These are phyloP conservation scores for Lepidocolaptes lacrymiger DNA, from an alignment of 2,797 vertebrate genomes.

Conservation along the genomic window DNA sequence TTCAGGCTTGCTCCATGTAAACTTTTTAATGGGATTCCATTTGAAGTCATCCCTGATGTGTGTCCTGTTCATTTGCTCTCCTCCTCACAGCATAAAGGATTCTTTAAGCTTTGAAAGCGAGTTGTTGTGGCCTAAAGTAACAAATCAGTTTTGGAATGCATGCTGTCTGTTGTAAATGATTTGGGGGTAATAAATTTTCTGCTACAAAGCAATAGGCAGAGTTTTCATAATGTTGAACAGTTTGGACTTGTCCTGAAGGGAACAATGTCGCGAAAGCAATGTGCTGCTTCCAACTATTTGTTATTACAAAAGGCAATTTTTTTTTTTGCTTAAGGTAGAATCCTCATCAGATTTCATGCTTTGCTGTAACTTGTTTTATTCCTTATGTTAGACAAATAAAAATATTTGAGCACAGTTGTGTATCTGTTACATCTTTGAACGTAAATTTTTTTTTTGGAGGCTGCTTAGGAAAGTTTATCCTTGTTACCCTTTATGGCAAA, in stretches of 20 bases:
- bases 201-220: slow-evolving; percentile 79
- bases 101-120: slow-evolving; percentile 72
- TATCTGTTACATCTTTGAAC: slow-evolving; percentile 49
- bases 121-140: slow-evolving; percentile 80
- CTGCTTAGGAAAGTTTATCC: slow-evolving; percentile 22
- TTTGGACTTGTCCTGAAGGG: slow-evolving; percentile 88
- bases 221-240: slow-evolving; percentile 86
- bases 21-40: slow-evolving; percentile 11
- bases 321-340: slow-evolving; percentile 81
- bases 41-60: not conserved
- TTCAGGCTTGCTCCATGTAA: not conserved
- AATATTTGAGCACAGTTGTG: slow-evolving; percentile 59
- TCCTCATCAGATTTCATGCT: slow-evolving; percentile 78
- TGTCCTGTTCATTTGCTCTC: slow-evolving; percentile 34
- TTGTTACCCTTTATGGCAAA: not conserved
- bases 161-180: slow-evolving; percentile 85
- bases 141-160: slow-evolving; percentile 87
- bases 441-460: not conserved
- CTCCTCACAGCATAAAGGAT: slow-evolving; percentile 64
- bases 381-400: slow-evolving; percentile 71
- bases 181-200: slow-evolving; percentile 86
- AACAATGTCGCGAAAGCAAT: slow-evolving; percentile 81
- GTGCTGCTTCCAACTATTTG: slow-evolving; percentile 77
- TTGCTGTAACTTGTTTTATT: slow-evolving; percentile 83
- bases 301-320: slow-evolving; percentile 76